A percentile compares a stretch with the other conserved stretches of the same genome.
Evolutionary conservation across 2,113 vertebrate genomes (phyloP).

Genomic region (Dasyornis broadbenti): DNA sequence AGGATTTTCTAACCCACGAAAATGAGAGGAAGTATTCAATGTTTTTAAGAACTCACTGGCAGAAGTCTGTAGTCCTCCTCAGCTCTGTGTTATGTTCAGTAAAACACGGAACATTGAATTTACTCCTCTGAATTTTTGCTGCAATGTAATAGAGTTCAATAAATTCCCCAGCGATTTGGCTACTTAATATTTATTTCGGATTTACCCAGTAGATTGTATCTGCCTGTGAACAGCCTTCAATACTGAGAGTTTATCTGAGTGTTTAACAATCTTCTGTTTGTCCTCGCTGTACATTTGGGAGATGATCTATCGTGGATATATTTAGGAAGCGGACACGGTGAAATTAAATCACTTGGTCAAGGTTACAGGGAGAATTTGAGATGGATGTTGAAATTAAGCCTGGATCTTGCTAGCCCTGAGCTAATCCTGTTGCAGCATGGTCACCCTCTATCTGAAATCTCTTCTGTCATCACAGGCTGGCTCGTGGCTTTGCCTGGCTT

Average conservation of each 20-base stretch:
- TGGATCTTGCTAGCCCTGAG: not conserved
- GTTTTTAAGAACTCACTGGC: not conserved
- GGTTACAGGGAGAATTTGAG: constrained; percentile 5
- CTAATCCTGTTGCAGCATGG: not conserved
- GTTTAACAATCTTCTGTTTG: not conserved
- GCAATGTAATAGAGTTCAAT: not conserved
- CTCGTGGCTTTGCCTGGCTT: not conserved
- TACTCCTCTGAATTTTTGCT: not conserved
- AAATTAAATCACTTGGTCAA: constrained; percentile 9
- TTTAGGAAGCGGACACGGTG: not conserved
- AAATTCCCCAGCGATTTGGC: not conserved
- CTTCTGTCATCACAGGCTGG: not conserved
- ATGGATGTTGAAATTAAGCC: constrained; percentile 9
- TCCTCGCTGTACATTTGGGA: not conserved
- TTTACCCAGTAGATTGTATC: not conserved
- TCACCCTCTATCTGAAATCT: not conserved
- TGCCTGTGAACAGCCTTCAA: not conserved
- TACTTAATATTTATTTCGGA: not conserved
- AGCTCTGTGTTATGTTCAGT: not conserved
- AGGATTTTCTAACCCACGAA: not conserved
- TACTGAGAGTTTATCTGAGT: not conserved
- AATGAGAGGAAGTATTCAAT: not conserved
- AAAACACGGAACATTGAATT: not conserved
- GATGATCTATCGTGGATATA: not conserved
- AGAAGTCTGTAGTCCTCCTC: not conserved